Evolutionary conservation across 1,140 invertebrate genomes (phyloP).

Genomic region (Nixonia krombeini): DNA sequence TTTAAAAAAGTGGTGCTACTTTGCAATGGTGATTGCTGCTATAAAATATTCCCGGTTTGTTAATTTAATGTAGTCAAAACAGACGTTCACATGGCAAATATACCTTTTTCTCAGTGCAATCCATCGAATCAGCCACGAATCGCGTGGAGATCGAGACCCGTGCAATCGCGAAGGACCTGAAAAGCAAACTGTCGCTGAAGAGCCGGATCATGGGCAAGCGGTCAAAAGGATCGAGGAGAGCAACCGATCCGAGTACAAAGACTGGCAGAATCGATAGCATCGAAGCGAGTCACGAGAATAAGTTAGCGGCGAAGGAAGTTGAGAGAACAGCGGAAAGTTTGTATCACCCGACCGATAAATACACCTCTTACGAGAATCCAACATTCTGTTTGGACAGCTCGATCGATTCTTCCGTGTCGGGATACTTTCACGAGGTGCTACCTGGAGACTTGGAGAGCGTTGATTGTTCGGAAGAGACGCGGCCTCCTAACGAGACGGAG

Average conservation of each 20-base stretch:
- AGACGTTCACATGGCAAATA: not conserved
- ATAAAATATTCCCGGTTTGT: too few relatives aligned
- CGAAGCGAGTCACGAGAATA: not conserved
- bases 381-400: slow-evolving; percentile 64
- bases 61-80: too few relatives aligned
- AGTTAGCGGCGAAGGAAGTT: not conserved
- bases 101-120: not conserved
- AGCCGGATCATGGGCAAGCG: slow-evolving; percentile 43
- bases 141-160: slow-evolving; percentile 19
- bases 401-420: slow-evolving; percentile 58
- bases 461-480: not conserved
- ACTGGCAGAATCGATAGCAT: not conserved
- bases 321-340: not conserved
- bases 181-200: slow-evolving; percentile 52
- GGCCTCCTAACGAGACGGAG: not conserved
- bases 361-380: slow-evolving; percentile 65
- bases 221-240: slow-evolving; percentile 15
- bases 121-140: not conserved
- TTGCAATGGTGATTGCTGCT: too few relatives aligned
- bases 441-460: slow-evolving; percentile 9
- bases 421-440: slow-evolving; percentile 51
- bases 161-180: slow-evolving; percentile 50
- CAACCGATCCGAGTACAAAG: slow-evolving; percentile 4
- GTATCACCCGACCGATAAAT: slow-evolving; percentile 14
- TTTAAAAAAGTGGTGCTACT: too few relatives aligned